Evolutionary conservation across 2,888 invertebrate genomes (phyloP).

Genomic region (Mamestra brassicae): DNA sequence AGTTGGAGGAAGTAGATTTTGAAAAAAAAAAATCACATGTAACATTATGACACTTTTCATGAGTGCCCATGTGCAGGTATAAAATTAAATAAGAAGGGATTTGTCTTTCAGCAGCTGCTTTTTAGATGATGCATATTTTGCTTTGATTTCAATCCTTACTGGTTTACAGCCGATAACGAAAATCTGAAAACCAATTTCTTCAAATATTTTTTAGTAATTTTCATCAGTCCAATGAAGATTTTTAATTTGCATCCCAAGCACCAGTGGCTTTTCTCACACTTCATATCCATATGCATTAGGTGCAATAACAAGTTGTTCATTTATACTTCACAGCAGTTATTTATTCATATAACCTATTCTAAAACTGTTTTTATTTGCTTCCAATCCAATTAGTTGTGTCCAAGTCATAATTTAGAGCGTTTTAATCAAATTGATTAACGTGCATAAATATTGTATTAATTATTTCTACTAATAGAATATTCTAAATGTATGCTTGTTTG

Average conservation of each 20-base stretch:
- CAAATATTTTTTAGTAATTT: neutral
- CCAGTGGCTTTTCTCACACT: conserved; percentile 10
- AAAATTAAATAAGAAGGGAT: no score
- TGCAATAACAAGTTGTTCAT: conserved; percentile 10
- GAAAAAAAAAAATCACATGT: no score
- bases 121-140: neutral
- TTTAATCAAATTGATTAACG: conserved; percentile 27
- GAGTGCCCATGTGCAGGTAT: no score
- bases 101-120: no score
- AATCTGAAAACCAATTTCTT: neutral
- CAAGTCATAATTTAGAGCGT: conserved; percentile 16
- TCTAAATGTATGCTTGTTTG: neutral
- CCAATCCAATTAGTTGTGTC: conserved; percentile 23
- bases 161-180: neutral
- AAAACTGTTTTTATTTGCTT: conserved; percentile 41
- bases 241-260: conserved; percentile 2
- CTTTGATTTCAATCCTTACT: neutral
- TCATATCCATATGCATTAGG: conserved; percentile 7
- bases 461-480: conserved; percentile 10
- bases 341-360: conserved; percentile 21
- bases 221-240: neutral
- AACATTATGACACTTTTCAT: no score
- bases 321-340: conserved; percentile 28
- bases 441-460: conserved; percentile 25
- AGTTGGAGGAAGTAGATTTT: neutral